phyloP scores from a whole-genome alignment of 2,113 vertebrate genomes.

The Seriola dumerili region DNA sequence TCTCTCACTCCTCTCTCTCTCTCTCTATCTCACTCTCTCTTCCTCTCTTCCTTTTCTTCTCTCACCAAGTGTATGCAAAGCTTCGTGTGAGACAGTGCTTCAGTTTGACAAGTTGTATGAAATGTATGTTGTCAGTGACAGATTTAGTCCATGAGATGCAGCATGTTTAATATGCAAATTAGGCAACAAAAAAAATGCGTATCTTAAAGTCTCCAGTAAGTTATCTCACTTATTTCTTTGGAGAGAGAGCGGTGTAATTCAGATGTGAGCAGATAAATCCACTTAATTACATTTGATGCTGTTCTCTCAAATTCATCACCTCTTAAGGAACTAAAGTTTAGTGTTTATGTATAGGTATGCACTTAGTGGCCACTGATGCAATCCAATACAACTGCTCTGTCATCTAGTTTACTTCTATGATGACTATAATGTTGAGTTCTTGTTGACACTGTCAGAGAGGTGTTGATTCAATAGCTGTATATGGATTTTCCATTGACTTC shows the following conservation, averaged over 20 bases:
- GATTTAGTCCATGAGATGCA: constrained; percentile 20
- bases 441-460: neutral
- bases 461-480: neutral
- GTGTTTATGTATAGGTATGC: neutral
- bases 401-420: neutral
- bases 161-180: constrained; percentile 27
- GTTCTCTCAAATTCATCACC: neutral
- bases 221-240: neutral
- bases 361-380: neutral
- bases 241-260: neutral
- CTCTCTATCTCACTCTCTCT: constrained; percentile 22
- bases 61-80: constrained; percentile 74
- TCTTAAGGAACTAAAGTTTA: neutral
- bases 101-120: constrained; percentile 63
- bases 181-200: too few relatives aligned
- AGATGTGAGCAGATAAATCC: constrained; percentile 1
- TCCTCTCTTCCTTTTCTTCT: constrained; percentile 59
- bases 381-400: neutral
- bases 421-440: neutral
- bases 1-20: constrained; percentile 77
- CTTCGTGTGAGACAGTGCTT: constrained; percentile 69
- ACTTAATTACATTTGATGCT: neutral
- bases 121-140: constrained; percentile 49
- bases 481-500: neutral
- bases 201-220: neutral